Evolutionary conservation across 2,888 invertebrate species (phyloP).

Genomic region (Bhutanitis thaidina): DNA sequence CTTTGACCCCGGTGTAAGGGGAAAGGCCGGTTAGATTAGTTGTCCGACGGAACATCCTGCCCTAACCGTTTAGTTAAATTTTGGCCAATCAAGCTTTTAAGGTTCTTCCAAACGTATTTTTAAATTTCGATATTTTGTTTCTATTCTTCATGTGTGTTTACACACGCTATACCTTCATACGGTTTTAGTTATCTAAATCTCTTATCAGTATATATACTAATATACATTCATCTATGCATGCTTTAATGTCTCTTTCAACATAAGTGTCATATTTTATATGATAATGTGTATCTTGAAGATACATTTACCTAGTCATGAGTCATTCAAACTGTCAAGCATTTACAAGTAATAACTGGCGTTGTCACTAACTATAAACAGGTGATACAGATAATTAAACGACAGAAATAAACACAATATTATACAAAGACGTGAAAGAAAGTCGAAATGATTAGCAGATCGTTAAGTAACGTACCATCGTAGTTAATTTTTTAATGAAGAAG

Average conservation of each 20-base stretch:
- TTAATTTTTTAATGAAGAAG: too few relatives aligned
- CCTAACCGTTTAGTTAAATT: too few relatives aligned
- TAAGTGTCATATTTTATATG: constrained; percentile 17
- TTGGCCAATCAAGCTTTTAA: too few relatives aligned
- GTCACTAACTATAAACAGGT: constrained; percentile 7
- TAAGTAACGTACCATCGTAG: too few relatives aligned
- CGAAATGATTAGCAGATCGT: too few relatives aligned
- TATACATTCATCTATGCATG: background rate
- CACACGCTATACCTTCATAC: too few relatives aligned
- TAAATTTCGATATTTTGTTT: too few relatives aligned
- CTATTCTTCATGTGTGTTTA: too few relatives aligned
- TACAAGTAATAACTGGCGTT: constrained; percentile 7
- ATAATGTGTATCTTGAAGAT: constrained; percentile 5
- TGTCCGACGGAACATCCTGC: background rate
- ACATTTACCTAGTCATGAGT: constrained; percentile 13
- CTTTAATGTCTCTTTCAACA: constrained; percentile 2
- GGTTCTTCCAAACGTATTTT: too few relatives aligned
- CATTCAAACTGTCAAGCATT: constrained; percentile 15
- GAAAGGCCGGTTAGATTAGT: constrained; percentile 3
- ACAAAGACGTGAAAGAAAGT: too few relatives aligned
- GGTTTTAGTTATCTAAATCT: background rate
- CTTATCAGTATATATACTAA: background rate
- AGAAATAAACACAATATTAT: background rate
- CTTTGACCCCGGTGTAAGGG: constrained; percentile 7
- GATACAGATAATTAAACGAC: constrained; percentile 3